phyloP scores from a whole-genome alignment of 2,888 invertebrate species.

The Mythimna lalbum region DNA sequence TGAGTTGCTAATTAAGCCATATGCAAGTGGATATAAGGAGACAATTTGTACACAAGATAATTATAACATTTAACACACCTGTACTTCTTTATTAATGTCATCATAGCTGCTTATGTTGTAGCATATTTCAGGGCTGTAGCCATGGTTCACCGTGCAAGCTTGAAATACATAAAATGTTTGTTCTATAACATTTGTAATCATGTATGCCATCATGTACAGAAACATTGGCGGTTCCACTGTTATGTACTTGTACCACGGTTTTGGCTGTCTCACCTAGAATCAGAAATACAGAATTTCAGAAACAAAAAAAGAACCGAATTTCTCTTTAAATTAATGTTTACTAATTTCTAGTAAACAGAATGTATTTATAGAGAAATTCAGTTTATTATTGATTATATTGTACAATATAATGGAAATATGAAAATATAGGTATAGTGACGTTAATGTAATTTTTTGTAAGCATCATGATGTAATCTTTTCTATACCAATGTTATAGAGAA shows the following conservation, averaged over 20 bases:
- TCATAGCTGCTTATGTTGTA: conserved; percentile 88
- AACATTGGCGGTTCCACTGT: conserved; percentile 97
- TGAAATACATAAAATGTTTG: conserved; percentile 95
- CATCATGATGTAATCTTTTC: background rate
- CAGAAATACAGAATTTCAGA: too few species aligned
- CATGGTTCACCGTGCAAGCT: conserved; percentile 94
- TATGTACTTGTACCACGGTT: conserved; percentile 87
- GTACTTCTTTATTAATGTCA: conserved; percentile 92
- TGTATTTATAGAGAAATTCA: too few species aligned
- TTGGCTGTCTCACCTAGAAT: conserved; percentile 66
- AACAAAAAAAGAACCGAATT: too few species aligned
- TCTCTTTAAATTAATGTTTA: too few species aligned
- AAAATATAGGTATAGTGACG: background rate
- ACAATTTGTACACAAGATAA: background rate
- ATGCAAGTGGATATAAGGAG: too few species aligned
- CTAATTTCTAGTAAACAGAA: too few species aligned
- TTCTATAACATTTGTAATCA: conserved; percentile 95
- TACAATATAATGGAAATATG: background rate
- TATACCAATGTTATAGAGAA: too few species aligned
- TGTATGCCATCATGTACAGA: conserved; percentile 96
- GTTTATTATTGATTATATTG: conserved; percentile 4
- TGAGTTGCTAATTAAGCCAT: too few species aligned
- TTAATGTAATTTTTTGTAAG: background rate
- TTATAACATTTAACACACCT: conserved; percentile 83
- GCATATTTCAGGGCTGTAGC: conserved; percentile 93